Evolutionary conservation across 2,797 vertebrate species (phyloP), one percentile per base, ranked within the genome.

Genomic region (Cirrhinus mrigala): DNA sequence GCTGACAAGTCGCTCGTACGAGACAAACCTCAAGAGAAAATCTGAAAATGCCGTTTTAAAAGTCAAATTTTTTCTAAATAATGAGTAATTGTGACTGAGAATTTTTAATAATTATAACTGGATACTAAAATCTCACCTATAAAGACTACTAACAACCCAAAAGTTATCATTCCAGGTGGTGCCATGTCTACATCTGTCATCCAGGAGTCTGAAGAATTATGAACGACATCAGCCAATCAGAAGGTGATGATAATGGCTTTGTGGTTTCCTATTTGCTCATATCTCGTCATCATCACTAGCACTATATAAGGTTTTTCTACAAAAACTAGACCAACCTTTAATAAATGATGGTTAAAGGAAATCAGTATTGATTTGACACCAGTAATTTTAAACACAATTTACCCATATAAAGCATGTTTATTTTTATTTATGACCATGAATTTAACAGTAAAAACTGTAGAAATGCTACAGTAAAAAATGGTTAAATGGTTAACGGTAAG

Each of bases 141-240:
- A 12, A 81, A 16, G 33, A 16, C 2, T 20, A 56, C 2, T 11
- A 56, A 27, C 20, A 81, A n/a, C 12, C 27, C 48, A 70, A 81
- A 56, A 11, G 22, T 44, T 56, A 14, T 54, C 2, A 40, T 81
- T 64, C 29, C 48, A 81, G 48, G 11, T 4, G 37, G 4, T 12
- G 64, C 64, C 79, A 70, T 81, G 50, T 37, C 29, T 66, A 22
- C 58, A 14, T 52, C 64, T 70, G 79, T 44, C 48, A 1, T 54
- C n/a, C 27, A 48, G 44, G 46, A 80, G 60, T 8, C 14, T 50
- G 60, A 50, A 22, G 78, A 80, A 14, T 62, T 46, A 27, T 62
- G 58, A 68, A 50, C 20, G 1, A 3, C 60, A 64, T 27, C 78
- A 12, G 77, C 40, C 44, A 79, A 12, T 79, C 60, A 66, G 3